Base-by-base conservation (phyloP, 2,888 invertebrate species). In the Drosophila nr. perissopoda region DNA sequence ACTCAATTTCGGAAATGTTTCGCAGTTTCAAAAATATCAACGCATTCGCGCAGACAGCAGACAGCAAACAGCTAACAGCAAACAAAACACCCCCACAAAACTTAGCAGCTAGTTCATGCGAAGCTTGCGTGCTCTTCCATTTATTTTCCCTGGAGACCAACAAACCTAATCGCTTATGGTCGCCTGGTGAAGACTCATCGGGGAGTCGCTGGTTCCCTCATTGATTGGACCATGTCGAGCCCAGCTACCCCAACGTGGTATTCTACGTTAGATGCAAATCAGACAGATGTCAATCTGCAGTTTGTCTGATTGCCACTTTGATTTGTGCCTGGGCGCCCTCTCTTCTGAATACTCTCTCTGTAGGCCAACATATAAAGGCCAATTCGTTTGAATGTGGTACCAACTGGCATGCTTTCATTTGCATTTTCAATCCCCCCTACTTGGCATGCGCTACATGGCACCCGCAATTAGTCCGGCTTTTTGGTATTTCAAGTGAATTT, bases 141-240 rank as follows among this genome's bases (percentile, higher is more conserved):
- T 18, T n/a, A 10, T 66, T 62, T 64, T 73, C 90, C 83, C 89
- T 18, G 66, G 90, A 72, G 90, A 80, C 73, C 83, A 90, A 90
- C 90, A 83, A 90, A 89, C 89, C 71, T 90, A 90, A 90, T 90
- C 90, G 90, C 86, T 90, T 89, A 90, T 89, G 83, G 80, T 66
- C 71, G 64, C 59, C 71, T 58, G 62, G 71, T 89, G 84, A 87
- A 87, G 77, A 84, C 79, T 63, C 86, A 76, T 76, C 62, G 54
- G 87, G 87, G 83, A 86, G 65, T 78, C 69, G 31, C 51, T 58
- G 18, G 65, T 27, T 36, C 13, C 13, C 13, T 61, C 72, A 72
- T 71, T 76, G 88, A 83, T 86, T 86, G 68, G 69, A 57, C 63
- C 64, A 65, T 53, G 51, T 54, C 21, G 27, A 11, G 27, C 48